A percentile compares a stretch with the other conserved stretches of the same genome.
These are phyloP conservation scores for Piaya cayana DNA, from an alignment of 2,113 vertebrate species.

Conservation along the genomic window DNA sequence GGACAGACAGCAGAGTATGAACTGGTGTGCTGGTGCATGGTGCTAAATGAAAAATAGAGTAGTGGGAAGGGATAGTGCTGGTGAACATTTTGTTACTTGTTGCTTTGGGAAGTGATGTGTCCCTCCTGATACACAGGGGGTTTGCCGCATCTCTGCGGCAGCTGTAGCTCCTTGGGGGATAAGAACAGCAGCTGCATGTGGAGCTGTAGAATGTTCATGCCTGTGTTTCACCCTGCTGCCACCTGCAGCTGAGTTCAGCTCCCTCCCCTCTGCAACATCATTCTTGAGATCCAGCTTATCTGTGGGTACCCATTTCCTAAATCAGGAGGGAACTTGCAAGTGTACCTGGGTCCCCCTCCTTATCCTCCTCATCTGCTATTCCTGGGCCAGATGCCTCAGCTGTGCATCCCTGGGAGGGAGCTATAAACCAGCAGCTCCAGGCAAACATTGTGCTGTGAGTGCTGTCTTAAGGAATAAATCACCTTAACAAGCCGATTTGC, in stretches of 20 bases:
- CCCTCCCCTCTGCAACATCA: background rate
- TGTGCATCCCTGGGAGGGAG: background rate
- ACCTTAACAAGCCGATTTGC: background rate
- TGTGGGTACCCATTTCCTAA: background rate
- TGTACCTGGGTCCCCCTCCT: background rate
- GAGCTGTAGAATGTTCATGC: fast-evolving
- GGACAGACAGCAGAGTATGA: background rate
- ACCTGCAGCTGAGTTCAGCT: background rate
- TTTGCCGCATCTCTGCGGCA: fast-evolving
- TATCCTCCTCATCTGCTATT: fast-evolving
- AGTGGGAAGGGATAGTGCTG: background rate
- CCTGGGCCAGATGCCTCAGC: background rate
- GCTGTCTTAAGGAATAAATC: background rate
- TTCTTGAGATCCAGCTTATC: background rate
- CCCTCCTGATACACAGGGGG: background rate
- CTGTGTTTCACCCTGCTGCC: background rate
- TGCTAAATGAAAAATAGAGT: background rate
- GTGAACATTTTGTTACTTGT: background rate
- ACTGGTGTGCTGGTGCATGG: background rate
- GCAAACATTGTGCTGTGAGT: fast-evolving
- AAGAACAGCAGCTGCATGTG: fast-evolving
- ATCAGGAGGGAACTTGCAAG: fast-evolving
- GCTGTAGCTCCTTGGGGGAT: background rate
- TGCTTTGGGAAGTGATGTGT: background rate
- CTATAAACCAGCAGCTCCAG: background rate